phyloP scores from a whole-genome alignment of 2,113 vertebrate genomes.

The Albula glossodonta region DNA sequence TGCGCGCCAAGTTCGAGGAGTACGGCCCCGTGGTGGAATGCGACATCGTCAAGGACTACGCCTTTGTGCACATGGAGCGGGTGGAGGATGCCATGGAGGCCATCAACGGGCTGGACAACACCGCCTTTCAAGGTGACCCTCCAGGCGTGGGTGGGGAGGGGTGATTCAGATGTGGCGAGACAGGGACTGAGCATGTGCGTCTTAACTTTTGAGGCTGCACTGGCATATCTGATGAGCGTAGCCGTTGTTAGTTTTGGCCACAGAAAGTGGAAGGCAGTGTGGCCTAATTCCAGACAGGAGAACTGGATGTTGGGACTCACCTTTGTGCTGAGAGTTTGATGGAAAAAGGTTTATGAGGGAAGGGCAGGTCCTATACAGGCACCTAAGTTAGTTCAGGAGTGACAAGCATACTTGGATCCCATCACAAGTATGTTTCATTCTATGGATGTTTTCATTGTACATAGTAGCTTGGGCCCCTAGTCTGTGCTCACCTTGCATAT shows the following conservation, averaged over 20 bases:
- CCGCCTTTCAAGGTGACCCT: conserved; percentile 89
- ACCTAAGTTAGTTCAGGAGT: background rate
- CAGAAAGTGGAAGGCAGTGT: background rate
- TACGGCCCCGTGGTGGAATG: conserved; percentile 90
- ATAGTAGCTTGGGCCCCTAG: too few relatives aligned
- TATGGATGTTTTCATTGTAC: too few relatives aligned
- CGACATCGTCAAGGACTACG: conserved; percentile 96
- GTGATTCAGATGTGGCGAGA: conserved; percentile 8
- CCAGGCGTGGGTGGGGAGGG: conserved; percentile 32
- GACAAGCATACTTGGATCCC: too few relatives aligned
- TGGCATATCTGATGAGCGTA: background rate
- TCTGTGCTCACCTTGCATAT: too few relatives aligned
- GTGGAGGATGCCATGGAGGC: conserved; percentile 93
- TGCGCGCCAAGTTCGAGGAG: conserved; percentile 91
- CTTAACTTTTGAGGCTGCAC: background rate
- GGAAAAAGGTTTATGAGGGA: background rate
- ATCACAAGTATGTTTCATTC: too few relatives aligned
- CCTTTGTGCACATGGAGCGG: conserved; percentile 95
- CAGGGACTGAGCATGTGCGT: conserved; percentile 13
- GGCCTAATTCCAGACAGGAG: background rate
- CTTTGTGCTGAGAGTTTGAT: background rate
- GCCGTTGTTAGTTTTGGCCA: background rate
- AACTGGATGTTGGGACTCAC: background rate
- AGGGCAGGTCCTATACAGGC: background rate
- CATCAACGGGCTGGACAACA: conserved; percentile 90